Evolutionary conservation across 2,113 vertebrate species (phyloP), one percentile per base, ranked within the genome.

Genomic region (Cynoglossus semilaevis): DNA sequence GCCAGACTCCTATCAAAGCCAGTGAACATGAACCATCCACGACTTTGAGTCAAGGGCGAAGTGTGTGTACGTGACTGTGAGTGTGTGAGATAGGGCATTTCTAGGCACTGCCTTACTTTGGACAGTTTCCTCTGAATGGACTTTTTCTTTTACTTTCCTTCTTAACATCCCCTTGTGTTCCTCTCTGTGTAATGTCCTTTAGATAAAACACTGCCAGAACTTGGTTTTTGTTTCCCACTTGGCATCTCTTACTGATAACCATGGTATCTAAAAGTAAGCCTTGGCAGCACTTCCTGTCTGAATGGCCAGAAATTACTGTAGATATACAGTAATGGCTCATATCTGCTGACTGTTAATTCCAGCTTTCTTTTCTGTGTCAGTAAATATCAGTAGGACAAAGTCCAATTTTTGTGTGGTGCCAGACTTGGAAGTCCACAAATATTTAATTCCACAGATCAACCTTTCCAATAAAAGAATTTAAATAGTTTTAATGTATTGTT

Each of bases 341-440:
- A 80, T 89, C 78, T 88, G 84, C 81, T 80, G 87, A 89, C 78
- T 85, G 83, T 87, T 81, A 88, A 72, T 84, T 85, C 62, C 6
- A 29, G 6, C 22, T 29, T 29, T 29, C 22, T 29, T 29, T 29
- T n/a, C n/a, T 29, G 22, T 6, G 22, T 29, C 22, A 29, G 22
- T 2, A 2, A 29, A 29, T 29, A 45, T 72, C 42, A 52, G 22
- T 50, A 58, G 72, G 48, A 55, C 66, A 65, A 68, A 65, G 68
- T 71, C 68, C 48, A 54, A 77, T 70, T 84, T n/a, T 75, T 86
- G 79, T 84, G 47, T 3, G 6, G 41, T 43, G 41, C 74, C 74
- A 64, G 51, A 70, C 74, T 74, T 67, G 65, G 38, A 65, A 70
- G 72, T 74, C 72, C 62, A 50, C 67, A 54, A 68, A 45, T 52